Conservation (phyloP, 2,888 invertebrate genomes). For the Strigamia maritima region DNA sequence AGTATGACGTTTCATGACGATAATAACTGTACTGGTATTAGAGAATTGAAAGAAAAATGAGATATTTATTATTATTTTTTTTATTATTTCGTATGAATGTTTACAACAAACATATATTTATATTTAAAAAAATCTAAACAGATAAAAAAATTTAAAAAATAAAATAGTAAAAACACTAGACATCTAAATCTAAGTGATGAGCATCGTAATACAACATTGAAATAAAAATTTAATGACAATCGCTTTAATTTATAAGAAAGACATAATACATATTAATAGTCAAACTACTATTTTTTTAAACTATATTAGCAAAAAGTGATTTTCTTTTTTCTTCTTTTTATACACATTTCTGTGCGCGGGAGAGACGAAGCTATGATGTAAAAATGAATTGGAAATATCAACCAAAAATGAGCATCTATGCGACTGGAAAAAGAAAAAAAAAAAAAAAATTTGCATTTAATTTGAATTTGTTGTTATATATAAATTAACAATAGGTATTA, state of each 20-base stretch:
- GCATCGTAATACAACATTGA: not conserved
- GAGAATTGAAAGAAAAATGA: not conserved
- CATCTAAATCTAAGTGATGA: not conserved
- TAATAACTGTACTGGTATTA: too few relatives aligned
- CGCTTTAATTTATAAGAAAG: not conserved
- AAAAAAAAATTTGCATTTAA: not conserved
- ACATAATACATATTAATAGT: not conserved
- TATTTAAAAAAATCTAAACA: not conserved
- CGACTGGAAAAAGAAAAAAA: not conserved
- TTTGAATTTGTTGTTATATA: too few relatives aligned
- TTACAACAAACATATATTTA: not conserved
- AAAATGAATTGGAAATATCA: not conserved
- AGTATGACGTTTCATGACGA: too few relatives aligned
- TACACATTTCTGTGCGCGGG: not conserved
- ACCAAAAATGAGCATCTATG: not conserved
- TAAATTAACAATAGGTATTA: too few relatives aligned
- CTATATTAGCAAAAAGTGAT: not conserved
- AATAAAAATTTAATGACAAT: not conserved
- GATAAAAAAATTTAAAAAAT: not conserved
- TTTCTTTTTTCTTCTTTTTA: not conserved
- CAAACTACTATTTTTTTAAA: too few relatives aligned
- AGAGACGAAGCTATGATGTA: not conserved
- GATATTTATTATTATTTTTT: not conserved
- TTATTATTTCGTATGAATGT: not conserved
- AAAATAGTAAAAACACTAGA: not conserved